These are phyloP conservation scores for Clytia hemisphaerica DNA, from an alignment of 30 jellyfish, hydroid and myxozoan genomes.

Conservation along the genomic window DNA sequence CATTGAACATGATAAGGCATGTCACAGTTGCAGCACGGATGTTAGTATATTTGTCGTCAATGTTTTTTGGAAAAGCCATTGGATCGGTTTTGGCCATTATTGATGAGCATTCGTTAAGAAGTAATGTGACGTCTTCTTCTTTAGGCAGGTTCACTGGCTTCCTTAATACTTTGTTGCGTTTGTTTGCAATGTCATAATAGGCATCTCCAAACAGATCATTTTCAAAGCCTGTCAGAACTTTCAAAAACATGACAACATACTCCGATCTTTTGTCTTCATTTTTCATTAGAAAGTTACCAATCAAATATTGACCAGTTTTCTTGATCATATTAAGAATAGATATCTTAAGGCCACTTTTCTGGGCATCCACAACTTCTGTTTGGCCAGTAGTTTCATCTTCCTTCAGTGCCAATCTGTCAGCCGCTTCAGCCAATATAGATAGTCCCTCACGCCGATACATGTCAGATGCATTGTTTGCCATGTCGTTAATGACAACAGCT, in stretches of 20 bases:
- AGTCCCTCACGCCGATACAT: too few relatives aligned
- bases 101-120: background rate
- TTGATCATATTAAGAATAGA: conserved; percentile 8
- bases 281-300: conserved; percentile 14
- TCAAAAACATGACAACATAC: conserved; percentile 1
- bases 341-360: conserved; percentile 17
- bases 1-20: conserved; percentile 13
- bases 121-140: conserved; percentile 10
- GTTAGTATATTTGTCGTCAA: background rate
- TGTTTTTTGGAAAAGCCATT: background rate
- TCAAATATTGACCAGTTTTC: background rate
- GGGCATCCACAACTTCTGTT: too few relatives aligned
- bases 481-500: too few relatives aligned
- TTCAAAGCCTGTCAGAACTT: conserved; percentile 7
- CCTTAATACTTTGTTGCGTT: background rate
- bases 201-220: conserved; percentile 26
- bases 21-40: conserved; percentile 10
- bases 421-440: too few relatives aligned
- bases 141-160: conserved; percentile 17
- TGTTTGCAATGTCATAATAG: conserved; percentile 9
- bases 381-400: too few relatives aligned
- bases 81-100: background rate
- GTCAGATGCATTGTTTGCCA: too few relatives aligned
- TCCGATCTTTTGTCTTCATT: background rate
- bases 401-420: too few relatives aligned